Evolutionary conservation across 2,113 vertebrate genomes (phyloP).

Genomic region (Colinus virginianus): DNA sequence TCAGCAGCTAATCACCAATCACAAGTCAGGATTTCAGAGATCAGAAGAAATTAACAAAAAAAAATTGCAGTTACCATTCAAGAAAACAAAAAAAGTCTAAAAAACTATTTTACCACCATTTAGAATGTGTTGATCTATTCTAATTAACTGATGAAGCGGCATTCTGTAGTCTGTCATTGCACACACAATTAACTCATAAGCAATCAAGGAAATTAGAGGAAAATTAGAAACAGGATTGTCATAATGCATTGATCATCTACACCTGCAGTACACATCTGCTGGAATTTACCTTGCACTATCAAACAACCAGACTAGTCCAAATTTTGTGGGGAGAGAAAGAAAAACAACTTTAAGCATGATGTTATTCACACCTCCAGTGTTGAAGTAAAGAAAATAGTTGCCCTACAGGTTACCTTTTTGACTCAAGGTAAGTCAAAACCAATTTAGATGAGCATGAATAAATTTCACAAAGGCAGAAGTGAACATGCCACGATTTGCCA

Average conservation of each 20-base stretch:
- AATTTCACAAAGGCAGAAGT: not conserved
- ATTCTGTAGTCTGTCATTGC: conserved; percentile 64
- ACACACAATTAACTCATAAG: conserved; percentile 73
- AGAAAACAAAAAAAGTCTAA: not conserved
- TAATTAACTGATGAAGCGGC: conserved; percentile 75
- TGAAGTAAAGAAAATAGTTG: not conserved
- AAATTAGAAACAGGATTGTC: conserved; percentile 73
- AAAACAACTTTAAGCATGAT: not conserved
- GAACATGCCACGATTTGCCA: rapidly evolving
- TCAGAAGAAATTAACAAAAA: not conserved
- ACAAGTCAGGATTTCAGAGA: not conserved
- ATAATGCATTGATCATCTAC: conserved; percentile 64
- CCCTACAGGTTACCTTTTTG: not conserved
- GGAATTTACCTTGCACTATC: conserved; percentile 13
- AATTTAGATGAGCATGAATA: not conserved
- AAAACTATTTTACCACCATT: conserved; percentile 42
- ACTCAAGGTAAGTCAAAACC: not conserved
- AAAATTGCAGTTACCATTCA: conserved; percentile 27
- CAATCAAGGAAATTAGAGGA: conserved; percentile 76
- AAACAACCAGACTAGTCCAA: not conserved
- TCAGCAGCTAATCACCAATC: not conserved
- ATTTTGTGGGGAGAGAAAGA: not conserved
- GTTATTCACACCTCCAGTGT: not conserved
- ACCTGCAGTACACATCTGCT: conserved; percentile 74
- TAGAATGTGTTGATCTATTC: conserved; percentile 70